These are phyloP conservation scores for Watsonalla binaria DNA, from an alignment of 2,888 invertebrate genomes.

Conservation along the genomic window DNA sequence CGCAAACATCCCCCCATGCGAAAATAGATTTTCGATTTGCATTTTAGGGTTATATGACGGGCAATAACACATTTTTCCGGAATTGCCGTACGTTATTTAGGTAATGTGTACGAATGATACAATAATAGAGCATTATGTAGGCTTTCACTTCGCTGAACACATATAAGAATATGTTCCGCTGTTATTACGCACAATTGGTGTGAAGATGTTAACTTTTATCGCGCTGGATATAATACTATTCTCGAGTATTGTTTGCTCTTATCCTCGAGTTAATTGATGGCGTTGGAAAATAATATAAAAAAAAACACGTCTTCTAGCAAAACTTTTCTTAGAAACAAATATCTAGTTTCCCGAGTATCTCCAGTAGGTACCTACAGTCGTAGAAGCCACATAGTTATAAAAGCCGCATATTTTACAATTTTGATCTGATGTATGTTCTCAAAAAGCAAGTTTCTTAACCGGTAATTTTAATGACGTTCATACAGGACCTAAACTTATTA, in stretches of 20 bases:
- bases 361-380: too few species aligned
- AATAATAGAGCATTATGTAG: conserved; percentile 1
- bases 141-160: not conserved
- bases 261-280: not conserved
- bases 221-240: not conserved
- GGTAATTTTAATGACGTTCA: too few species aligned
- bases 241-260: not conserved
- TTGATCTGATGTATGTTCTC: too few species aligned
- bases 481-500: too few species aligned
- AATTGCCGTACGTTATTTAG: conserved; percentile 26
- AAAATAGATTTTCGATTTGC: conserved; percentile 66
- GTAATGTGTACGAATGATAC: conserved; percentile 19
- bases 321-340: too few species aligned
- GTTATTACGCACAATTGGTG: not conserved
- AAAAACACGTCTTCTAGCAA: too few species aligned
- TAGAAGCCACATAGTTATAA: too few species aligned
- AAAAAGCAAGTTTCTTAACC: too few species aligned
- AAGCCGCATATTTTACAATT: too few species aligned
- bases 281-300: too few species aligned
- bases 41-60: conserved; percentile 56
- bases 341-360: too few species aligned
- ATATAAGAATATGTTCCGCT: not conserved
- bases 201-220: not conserved
- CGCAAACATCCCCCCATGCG: conserved; percentile 60
- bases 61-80: conserved; percentile 45